A percentile compares a stretch with the other conserved stretches of the same genome.
Evolutionary conservation across 1,140 invertebrate genomes (phyloP).

Genomic region (Drosophila subpulchrella): DNA sequence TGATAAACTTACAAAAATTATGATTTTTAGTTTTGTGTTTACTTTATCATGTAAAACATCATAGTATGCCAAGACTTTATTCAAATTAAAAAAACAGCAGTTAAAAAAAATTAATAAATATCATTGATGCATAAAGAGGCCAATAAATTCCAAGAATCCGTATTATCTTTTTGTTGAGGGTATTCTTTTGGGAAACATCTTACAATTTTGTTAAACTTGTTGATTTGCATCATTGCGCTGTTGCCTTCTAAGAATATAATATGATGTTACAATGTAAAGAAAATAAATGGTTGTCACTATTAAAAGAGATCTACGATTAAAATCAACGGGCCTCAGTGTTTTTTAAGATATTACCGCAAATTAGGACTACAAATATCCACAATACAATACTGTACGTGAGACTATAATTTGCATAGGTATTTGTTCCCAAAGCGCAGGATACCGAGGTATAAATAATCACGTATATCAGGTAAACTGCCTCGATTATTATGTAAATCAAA

Average conservation of each 20-base stretch:
- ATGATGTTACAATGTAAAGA: background rate
- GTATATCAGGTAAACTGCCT: background rate
- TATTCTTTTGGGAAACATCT: no score
- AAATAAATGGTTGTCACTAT: constrained; percentile 1
- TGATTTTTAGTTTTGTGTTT: no score
- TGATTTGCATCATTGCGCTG: background rate
- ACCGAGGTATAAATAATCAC: background rate
- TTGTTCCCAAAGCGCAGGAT: background rate
- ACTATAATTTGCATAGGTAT: background rate
- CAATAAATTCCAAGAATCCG: no score
- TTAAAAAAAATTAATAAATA: no score
- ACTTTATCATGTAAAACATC: no score
- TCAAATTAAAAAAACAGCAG: no score
- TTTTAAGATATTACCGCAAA: background rate
- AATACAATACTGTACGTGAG: background rate
- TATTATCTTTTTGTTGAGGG: no score
- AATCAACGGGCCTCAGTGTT: fast-evolving
- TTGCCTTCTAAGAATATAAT: constrained; percentile 2
- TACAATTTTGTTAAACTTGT: background rate
- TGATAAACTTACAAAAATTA: background rate
- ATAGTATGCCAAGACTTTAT: no score
- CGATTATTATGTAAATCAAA: background rate
- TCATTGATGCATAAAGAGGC: no score
- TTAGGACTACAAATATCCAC: background rate
- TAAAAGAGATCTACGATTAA: background rate